A percentile compares a stretch with the other conserved stretches of the same genome.
Conservation (phyloP, 2,113 vertebrate genomes). For the Helogale parvula region DNA sequence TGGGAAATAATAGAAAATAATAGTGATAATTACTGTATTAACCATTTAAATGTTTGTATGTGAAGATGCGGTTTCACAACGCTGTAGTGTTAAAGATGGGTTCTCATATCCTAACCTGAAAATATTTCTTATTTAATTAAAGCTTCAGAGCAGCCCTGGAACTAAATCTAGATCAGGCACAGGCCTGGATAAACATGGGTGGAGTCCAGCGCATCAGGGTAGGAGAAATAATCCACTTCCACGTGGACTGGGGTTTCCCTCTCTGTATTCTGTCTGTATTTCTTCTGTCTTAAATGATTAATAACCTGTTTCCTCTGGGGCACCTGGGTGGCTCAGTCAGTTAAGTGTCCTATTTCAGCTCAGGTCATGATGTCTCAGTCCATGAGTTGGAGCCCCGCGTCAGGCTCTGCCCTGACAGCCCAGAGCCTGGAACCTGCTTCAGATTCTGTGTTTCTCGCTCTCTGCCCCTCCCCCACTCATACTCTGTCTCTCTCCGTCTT, state of each 20-base stretch:
- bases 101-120: conserved; percentile 50
- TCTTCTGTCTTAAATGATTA: background rate
- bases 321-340: no score
- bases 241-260: background rate
- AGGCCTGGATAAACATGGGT: conserved; percentile 96
- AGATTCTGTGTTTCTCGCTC: no score
- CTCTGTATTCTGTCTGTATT: background rate
- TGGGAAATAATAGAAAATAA: conserved; percentile 1
- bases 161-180: conserved; percentile 91
- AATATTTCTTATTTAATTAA: conserved; percentile 80
- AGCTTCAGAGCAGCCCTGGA: conserved; percentile 91
- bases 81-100: background rate
- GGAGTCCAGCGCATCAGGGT: conserved; percentile 94
- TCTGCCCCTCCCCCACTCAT: no score
- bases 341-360: no score
- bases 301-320: background rate
- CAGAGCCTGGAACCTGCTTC: no score
- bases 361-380: no score
- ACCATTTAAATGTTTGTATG: background rate
- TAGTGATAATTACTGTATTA: background rate
- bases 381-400: no score
- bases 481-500: no score
- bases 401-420: no score
- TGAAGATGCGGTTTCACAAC: background rate
- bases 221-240: conserved; percentile 41